Conservation (phyloP, 2,888 invertebrate genomes). For the Chydorus sphaericus region DNA sequence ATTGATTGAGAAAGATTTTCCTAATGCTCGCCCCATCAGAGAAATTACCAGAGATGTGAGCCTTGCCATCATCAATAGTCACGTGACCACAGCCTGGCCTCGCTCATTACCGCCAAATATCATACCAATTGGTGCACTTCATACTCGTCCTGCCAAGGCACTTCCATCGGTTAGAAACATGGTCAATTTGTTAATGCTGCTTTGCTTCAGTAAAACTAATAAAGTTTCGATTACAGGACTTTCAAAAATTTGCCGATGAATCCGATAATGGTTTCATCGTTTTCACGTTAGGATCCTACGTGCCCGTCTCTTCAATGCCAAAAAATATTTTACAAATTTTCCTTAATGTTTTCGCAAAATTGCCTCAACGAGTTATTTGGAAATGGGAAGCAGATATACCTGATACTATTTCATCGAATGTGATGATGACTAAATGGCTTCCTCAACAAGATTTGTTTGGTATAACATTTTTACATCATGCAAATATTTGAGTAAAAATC, state of each 20-base stretch:
- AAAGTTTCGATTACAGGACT: constrained; percentile 23
- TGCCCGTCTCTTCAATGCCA: constrained; percentile 65
- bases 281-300: constrained; percentile 75
- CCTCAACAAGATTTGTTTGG: constrained; percentile 62
- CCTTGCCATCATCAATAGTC: background rate
- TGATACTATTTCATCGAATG: constrained; percentile 39
- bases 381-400: constrained; percentile 53
- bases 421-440: constrained; percentile 45
- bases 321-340: constrained; percentile 50
- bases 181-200: background rate
- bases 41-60: background rate
- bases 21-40: background rate
- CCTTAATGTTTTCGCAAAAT: constrained; percentile 52
- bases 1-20: background rate
- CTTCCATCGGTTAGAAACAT: constrained; percentile 17
- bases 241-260: constrained; percentile 47
- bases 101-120: background rate
- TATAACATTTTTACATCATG: background rate
- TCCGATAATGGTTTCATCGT: constrained; percentile 58
- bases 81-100: background rate
- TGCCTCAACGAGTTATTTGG: constrained; percentile 70
- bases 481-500: background rate
- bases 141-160: background rate
- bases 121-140: background rate
- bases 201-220: background rate